Evolutionary conservation across 2,797 vertebrate genomes (phyloP).

Genomic region (Phoebastria nigripes): DNA sequence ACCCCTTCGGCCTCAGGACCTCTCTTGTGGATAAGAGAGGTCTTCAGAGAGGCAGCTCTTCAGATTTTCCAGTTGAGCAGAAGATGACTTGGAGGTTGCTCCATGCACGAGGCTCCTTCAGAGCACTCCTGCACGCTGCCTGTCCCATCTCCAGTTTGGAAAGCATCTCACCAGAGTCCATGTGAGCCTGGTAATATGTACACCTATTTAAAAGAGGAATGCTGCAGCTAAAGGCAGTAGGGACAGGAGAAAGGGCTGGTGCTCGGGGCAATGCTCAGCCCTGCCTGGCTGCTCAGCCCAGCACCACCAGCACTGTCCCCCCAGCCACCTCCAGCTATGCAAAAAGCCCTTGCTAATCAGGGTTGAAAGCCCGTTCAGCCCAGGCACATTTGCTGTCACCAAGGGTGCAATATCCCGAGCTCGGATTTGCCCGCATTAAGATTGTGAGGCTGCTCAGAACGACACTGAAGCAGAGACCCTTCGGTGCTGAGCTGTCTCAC

Average conservation of each 20-base stretch:
- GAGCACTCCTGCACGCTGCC: background rate
- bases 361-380: rapidly evolving
- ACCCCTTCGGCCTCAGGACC: background rate
- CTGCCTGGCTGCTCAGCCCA: background rate
- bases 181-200: rapidly evolving
- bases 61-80: background rate
- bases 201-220: rapidly evolving
- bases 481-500: background rate
- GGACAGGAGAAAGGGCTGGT: background rate
- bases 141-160: rapidly evolving
- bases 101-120: rapidly evolving
- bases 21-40: background rate
- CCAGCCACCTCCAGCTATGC: rapidly evolving
- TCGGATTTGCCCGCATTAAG: rapidly evolving
- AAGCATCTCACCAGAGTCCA: background rate
- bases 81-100: background rate
- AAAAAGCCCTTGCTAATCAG: rapidly evolving
- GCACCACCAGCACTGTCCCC: background rate
- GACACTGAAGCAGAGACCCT: background rate
- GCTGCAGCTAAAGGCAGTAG: background rate
- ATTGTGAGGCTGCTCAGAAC: rapidly evolving
- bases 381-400: rapidly evolving
- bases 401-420: rapidly evolving
- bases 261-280: background rate
- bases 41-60: background rate